Evolutionary conservation across 2,797 vertebrate species (phyloP).

Genomic region (Meda fulgida): DNA sequence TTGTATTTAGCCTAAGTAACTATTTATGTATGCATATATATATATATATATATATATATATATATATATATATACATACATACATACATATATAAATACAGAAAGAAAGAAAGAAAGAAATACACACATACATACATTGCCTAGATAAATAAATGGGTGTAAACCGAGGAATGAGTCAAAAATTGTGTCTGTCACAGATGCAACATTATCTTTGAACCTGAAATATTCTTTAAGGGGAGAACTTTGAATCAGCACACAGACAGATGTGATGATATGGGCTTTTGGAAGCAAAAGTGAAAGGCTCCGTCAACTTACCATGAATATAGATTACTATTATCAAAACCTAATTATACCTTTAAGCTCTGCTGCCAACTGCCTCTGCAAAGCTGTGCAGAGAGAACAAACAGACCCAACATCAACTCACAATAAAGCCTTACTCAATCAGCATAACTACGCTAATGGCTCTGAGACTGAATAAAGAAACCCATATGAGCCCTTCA

Average conservation of each 20-base stretch:
- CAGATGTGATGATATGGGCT: neutral
- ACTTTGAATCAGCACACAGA: neutral
- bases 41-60: too few relatives aligned
- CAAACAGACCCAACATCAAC: conserved; percentile 34
- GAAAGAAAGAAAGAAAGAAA: too few relatives aligned
- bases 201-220: neutral
- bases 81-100: too few relatives aligned
- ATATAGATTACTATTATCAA: conserved; percentile 41
- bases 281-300: conserved; percentile 16
- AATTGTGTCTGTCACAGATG: neutral
- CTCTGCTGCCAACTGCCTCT: conserved; percentile 19
- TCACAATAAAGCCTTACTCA: conserved; percentile 24
- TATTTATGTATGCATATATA: too few relatives aligned
- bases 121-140: neutral
- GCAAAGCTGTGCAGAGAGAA: conserved; percentile 34
- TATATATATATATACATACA: too few relatives aligned
- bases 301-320: conserved; percentile 13
- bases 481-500: neutral
- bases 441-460: conserved; percentile 33
- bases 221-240: conserved; percentile 15
- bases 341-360: conserved; percentile 43
- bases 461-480: conserved; percentile 17
- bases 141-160: neutral
- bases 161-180: neutral
- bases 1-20: too few relatives aligned